Evolutionary conservation across 1,140 invertebrate genomes (phyloP), one percentile per base, ranked within the genome.

Genomic region (Venustaconcha ellipsiformis): DNA sequence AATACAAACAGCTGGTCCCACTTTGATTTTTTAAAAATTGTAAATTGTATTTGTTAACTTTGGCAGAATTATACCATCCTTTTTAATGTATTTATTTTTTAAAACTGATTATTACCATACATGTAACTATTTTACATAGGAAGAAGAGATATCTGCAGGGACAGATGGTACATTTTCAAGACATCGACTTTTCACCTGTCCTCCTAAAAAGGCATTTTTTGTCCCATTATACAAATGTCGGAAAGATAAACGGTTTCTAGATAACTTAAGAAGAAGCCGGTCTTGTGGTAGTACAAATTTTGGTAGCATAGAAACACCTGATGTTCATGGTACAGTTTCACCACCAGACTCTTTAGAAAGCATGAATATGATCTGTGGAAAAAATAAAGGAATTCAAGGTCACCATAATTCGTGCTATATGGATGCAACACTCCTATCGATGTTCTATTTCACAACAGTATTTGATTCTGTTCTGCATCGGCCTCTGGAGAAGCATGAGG

Each of bases 401-500:
- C 96, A 99, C 89, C 96, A 98, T 86, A 99, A 99, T 91, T 99
- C 97, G 0, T 99, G 98, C 89, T 99, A 99, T 89, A 91, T 99
- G 74, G 98, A 99, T 89, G 96, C 97, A 2, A 98, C 96, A 5
- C 91, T 99, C 12, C 98, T 98, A 89, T 94, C 95, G 23, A 99
- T 99, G 97, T 99, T 98, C 89, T 95, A 97, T 14, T 98, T 97
- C 88, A 97, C 96, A 0, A 94, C 94, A 85, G 96, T 97, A 1
- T 99, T 99, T 91, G 97, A 99, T 90, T 94, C 94, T 55, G 89
- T 94, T 64, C 91, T 99, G 57, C 96, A 96, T 86, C 91, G 96
- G 76, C 93, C 94, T 89, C 95, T 96, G 76, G 90, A 92, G 12
- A 93, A 96, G 83, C 98, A 98, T 89, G 91, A 93, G 82, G 94